A percentile compares a stretch with the other conserved stretches of the same genome.
Evolutionary conservation across 2,888 invertebrate genomes (phyloP).

Genomic region (Apantesis nais): DNA sequence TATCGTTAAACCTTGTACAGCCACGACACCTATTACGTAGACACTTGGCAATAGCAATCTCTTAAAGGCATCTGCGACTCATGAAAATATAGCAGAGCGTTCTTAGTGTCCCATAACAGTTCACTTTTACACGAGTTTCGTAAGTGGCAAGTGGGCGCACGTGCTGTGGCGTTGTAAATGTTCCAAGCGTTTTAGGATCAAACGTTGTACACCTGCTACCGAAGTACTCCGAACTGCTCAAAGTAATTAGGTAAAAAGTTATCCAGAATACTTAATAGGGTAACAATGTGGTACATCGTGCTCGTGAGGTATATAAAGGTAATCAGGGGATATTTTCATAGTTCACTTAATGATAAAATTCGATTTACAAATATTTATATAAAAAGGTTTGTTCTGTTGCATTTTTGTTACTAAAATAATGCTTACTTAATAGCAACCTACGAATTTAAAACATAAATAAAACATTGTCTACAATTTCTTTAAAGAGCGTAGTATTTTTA

Average conservation of each 20-base stretch:
- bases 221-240: constrained; percentile 34
- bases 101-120: constrained; percentile 66
- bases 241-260: constrained; percentile 62
- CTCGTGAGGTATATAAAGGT: not conserved
- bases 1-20: constrained; percentile 8
- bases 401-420: too few relatives aligned
- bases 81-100: constrained; percentile 72
- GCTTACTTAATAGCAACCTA: too few relatives aligned
- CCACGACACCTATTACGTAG: constrained; percentile 4
- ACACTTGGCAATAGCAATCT: constrained; percentile 36
- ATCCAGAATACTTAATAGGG: constrained; percentile 33
- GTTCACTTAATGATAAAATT: not conserved
- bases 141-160: constrained; percentile 77
- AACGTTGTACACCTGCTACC: constrained; percentile 71
- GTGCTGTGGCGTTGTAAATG: constrained; percentile 69
- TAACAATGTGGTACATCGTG: constrained; percentile 17
- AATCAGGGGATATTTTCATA: not conserved
- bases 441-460: too few relatives aligned
- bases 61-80: constrained; percentile 55
- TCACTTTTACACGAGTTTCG: constrained; percentile 72
- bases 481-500: too few relatives aligned
- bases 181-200: constrained; percentile 69
- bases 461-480: too few relatives aligned
- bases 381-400: too few relatives aligned
- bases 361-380: too few relatives aligned